Percentiles rank a stretch among this genome's conserved stretches.
These are phyloP conservation scores for Harpalus rufipes DNA, from an alignment of 2,888 invertebrate species.

Conservation along the genomic window DNA sequence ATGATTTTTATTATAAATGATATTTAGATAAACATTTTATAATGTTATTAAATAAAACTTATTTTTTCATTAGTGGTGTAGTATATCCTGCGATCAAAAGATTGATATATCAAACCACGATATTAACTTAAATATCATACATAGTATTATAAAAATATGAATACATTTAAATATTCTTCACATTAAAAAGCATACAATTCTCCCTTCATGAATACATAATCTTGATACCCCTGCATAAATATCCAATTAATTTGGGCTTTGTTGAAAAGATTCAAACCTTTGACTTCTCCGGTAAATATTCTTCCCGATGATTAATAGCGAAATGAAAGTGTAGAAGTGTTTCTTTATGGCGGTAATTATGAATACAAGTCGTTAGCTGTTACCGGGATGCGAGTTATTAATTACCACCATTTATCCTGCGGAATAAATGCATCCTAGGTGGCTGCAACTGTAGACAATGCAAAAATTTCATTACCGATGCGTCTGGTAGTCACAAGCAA, in stretches of 20 bases:
- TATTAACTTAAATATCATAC: conserved; percentile 11
- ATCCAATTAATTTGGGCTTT: conserved; percentile 3
- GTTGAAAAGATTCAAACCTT: conserved; percentile 12
- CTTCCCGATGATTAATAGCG: conserved; percentile 25
- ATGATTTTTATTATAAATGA: too few species aligned
- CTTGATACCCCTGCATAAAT: neutral
- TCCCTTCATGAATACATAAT: neutral
- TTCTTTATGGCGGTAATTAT: conserved; percentile 63
- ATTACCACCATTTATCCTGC: conserved; percentile 57
- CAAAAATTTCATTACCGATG: conserved; percentile 31
- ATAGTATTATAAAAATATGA: conserved; percentile 5
- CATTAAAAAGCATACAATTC: neutral
- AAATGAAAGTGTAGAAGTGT: conserved; percentile 67
- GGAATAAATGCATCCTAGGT: conserved; percentile 66
- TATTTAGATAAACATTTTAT: too few species aligned
- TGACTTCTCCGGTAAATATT: conserved; percentile 19
- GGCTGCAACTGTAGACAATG: conserved; percentile 52
- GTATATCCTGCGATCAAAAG: neutral
- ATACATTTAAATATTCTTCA: conserved; percentile 10
- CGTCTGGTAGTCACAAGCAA: neutral
- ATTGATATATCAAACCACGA: neutral
- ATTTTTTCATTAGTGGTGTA: too few species aligned
- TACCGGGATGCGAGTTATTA: conserved; percentile 62
- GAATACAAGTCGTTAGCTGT: conserved; percentile 66
- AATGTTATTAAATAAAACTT: too few species aligned